A percentile compares a stretch with the other conserved stretches of the same genome.
Conservation (phyloP, 2,888 invertebrate genomes). For the Tiliacea citrago region DNA sequence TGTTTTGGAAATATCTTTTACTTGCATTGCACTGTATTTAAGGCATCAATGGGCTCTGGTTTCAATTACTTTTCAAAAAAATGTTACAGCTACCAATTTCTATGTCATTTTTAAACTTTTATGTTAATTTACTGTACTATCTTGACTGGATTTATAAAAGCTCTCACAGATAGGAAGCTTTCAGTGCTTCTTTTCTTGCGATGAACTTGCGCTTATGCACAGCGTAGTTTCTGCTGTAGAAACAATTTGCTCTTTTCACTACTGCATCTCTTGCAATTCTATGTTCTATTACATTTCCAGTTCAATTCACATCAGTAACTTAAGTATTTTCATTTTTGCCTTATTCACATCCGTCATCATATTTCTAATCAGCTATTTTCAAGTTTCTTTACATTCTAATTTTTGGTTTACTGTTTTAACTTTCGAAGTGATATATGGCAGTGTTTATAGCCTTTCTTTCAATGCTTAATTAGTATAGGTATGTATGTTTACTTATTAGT, state of each 20-base stretch:
- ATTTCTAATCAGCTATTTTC: neutral
- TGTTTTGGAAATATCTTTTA: constrained; percentile 9
- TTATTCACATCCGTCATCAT: neutral
- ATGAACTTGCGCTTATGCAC: neutral
- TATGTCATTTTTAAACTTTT: neutral
- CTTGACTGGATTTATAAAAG: neutral
- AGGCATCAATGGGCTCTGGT: neutral
- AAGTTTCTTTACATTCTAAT: neutral
- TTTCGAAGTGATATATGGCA: neutral
- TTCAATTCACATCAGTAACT: constrained; percentile 5
- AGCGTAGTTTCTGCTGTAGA: constrained; percentile 7
- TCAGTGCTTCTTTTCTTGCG: constrained; percentile 1
- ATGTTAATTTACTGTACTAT: neutral
- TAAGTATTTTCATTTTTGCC: neutral
- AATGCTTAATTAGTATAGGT: neutral
- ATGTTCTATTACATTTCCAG: neutral
- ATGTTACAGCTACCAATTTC: neutral
- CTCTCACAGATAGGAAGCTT: neutral
- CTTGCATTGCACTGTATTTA: neutral
- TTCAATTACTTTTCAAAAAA: neutral
- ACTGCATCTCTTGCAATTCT: constrained; percentile 1
- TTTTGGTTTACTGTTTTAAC: neutral
- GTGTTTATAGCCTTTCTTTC: neutral
- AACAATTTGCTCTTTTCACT: neutral
- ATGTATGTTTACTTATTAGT: neutral